Evolutionary conservation across 2,113 vertebrate genomes (phyloP).

Genomic region (Nesospiza acunhae): DNA sequence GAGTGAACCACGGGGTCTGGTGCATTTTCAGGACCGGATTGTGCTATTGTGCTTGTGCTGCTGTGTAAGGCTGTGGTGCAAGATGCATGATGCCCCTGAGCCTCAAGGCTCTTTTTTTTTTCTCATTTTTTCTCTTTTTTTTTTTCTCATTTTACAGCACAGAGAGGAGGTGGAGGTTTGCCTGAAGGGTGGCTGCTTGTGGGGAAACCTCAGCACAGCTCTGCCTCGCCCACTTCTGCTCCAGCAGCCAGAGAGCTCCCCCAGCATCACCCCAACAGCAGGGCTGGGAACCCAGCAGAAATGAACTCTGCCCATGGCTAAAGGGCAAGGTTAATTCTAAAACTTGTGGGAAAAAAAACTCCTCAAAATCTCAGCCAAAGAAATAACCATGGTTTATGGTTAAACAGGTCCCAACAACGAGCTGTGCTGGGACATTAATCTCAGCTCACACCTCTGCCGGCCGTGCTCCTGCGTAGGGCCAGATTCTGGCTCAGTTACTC

Average conservation of each 20-base stretch:
- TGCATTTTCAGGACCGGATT: not conserved
- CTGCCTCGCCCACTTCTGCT: not conserved
- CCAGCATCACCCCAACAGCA: not conserved
- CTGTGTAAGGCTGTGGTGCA: not conserved
- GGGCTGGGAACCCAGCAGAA: not conserved
- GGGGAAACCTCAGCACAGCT: not conserved
- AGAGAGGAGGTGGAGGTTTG: not conserved
- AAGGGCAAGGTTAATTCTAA: not conserved
- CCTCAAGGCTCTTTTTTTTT: not conserved
- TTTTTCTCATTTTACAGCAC: not conserved
- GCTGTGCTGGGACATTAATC: not conserved
- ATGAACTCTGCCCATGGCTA: not conserved
- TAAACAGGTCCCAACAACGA: not conserved
- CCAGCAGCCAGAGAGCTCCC: not conserved
- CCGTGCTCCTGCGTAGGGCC: not conserved
- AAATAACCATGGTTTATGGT: not conserved
- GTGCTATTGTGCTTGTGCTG: fast-evolving
- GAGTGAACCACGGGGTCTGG: fast-evolving
- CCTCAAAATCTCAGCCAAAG: not conserved
- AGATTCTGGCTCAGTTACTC: not conserved
- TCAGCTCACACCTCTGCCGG: not conserved
- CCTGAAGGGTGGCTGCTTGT: not conserved
- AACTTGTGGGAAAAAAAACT: not conserved
- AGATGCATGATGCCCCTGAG: fast-evolving
- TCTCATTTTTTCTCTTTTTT: not conserved